Conservation (phyloP, 2,113 vertebrate genomes). For the Sturnus vulgaris region DNA sequence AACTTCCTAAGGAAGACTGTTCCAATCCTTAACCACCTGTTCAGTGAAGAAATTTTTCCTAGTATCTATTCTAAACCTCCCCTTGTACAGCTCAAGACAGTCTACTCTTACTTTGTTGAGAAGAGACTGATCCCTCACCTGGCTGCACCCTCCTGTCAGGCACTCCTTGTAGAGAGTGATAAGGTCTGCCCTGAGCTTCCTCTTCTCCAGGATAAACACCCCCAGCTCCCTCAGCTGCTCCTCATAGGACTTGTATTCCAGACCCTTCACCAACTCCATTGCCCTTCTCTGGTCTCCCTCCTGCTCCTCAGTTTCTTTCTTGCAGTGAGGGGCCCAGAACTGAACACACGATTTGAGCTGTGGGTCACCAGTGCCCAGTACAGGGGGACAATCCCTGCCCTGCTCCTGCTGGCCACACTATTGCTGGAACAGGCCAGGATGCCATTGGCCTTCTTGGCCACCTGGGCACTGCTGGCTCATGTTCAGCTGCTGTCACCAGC, state of each 20-base stretch:
- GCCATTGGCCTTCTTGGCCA: not conserved
- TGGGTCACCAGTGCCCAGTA: rapidly evolving
- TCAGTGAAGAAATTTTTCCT: not conserved
- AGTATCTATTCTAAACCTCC: not conserved
- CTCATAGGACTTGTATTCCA: rapidly evolving
- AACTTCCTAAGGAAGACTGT: not conserved
- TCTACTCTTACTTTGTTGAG: not conserved
- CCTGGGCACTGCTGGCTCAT: not conserved
- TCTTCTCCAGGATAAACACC: not conserved
- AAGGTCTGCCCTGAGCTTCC: not conserved
- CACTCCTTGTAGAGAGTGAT: not conserved
- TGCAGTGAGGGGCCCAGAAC: rapidly evolving
- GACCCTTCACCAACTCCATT: rapidly evolving
- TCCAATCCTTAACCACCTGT: not conserved
- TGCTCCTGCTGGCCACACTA: not conserved
- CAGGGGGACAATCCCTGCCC: not conserved
- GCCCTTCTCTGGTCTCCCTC: rapidly evolving
- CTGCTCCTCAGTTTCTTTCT: rapidly evolving
- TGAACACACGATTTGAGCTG: rapidly evolving
- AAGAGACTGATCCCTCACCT: not conserved
- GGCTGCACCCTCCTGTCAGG: not conserved
- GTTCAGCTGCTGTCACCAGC: not conserved
- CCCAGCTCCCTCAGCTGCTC: rapidly evolving
- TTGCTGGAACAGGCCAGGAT: not conserved
- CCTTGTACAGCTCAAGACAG: not conserved